phyloP scores from a whole-genome alignment of 2,888 invertebrate genomes.

The Oxycera nigricornis region DNA sequence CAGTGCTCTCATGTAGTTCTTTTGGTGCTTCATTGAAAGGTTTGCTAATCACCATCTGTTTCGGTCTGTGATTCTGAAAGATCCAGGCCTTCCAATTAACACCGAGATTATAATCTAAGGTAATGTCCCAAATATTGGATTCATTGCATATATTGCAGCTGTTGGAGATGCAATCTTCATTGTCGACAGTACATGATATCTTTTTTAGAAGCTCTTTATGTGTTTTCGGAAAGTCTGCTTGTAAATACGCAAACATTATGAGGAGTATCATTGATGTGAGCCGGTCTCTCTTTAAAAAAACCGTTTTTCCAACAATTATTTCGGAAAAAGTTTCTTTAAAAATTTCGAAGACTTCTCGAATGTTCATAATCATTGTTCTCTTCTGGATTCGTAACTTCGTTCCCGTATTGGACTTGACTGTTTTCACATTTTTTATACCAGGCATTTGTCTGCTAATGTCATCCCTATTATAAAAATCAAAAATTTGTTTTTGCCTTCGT shows the following conservation, averaged over 20 bases:
- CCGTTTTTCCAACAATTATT: neutral
- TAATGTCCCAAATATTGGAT: neutral
- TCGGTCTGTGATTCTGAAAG: neutral
- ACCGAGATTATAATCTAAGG: neutral
- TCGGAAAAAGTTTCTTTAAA: neutral
- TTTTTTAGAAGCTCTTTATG: neutral
- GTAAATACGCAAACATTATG: neutral
- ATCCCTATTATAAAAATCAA: neutral
- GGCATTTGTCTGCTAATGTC: neutral
- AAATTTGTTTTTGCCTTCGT: neutral
- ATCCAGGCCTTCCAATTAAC: neutral
- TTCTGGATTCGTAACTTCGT: neutral
- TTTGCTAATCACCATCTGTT: neutral
- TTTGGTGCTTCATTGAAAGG: neutral
- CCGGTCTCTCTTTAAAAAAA: neutral
- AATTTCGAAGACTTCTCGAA: neutral
- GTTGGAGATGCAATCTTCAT: neutral
- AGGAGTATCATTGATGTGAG: neutral
- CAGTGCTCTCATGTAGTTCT: neutral
- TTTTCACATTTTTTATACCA: neutral
- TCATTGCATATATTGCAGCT: neutral
- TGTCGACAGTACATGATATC: neutral
- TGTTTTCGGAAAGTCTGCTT: neutral
- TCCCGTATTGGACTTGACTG: neutral
- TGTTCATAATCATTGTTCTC: conserved; percentile 3